Evolutionary conservation across 1,140 invertebrate species (phyloP).

Genomic region (Micrasema minimum): DNA sequence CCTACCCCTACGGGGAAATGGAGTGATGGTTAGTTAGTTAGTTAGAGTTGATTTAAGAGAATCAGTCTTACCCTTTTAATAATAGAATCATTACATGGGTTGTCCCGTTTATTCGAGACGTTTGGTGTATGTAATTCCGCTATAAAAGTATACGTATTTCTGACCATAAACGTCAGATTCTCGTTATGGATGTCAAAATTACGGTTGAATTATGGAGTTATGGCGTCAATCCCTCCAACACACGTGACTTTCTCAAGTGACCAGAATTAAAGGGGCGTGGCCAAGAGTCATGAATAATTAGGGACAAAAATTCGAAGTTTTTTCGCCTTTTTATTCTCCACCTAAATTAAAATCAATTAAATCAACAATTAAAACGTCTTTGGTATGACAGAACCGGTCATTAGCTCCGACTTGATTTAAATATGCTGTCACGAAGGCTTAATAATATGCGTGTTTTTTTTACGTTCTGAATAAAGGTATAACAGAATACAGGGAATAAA

Average conservation of each 20-base stretch:
- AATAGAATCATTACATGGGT: neutral
- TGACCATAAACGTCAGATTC: conserved; percentile 44
- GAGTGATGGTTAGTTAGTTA: no score
- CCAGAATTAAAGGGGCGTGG: conserved; percentile 30
- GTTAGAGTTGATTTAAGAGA: no score
- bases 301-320: conserved; percentile 13
- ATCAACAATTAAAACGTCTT: conserved; percentile 13
- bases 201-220: conserved; percentile 35
- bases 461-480: no score
- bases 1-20: no score
- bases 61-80: no score
- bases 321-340: conserved; percentile 11
- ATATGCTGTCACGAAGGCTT: conserved; percentile 3
- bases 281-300: conserved; percentile 33
- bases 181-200: conserved; percentile 50
- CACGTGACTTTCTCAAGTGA: conserved; percentile 20
- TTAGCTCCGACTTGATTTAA: conserved; percentile 20
- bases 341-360: conserved; percentile 21
- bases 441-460: neutral
- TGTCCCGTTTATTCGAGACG: conserved; percentile 10
- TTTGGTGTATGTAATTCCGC: neutral
- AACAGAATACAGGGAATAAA: no score
- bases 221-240: conserved; percentile 12
- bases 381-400: neutral
- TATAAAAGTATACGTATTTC: conserved; percentile 5